Base-by-base conservation (phyloP, 2,113 vertebrate species). In the Spea multiplicata region DNA sequence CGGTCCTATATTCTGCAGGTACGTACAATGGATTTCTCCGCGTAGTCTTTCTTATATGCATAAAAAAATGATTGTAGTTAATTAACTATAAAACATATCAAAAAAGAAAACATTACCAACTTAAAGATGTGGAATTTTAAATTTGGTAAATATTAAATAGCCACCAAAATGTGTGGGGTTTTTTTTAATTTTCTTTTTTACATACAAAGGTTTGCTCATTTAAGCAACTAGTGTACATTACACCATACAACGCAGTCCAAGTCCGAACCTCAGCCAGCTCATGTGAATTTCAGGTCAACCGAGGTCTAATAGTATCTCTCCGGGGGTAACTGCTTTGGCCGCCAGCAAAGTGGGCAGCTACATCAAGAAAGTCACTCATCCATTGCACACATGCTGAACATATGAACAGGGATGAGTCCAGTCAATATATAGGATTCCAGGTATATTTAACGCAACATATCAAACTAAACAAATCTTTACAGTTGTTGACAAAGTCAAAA, bases 341-440 rank as follows among this genome's bases (percentile, higher is more conserved):
- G 85, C 86, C 83, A 84, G 85, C 83, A 82, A 86, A 88, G 83
- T 86, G 87, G 84, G 84, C 84, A 86, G 84, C 82, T 83, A 85
- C 48, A 79, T 88, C 88, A 75, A 80, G 83, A 85, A 88, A 88
- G 84, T 87, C 91, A 88, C n/a, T 85, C 84, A 86, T 82, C 88
- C 89, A 89, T 84, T 85, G 86, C 85, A 88, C 85, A 84, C 82
- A 76, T 82, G 84, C 84, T 89, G 88, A 91, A 90, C 86, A 85
- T 84, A 87, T 84, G 83, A 83, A 83, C 83, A 88, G 88, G 87
- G 65, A 13, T 85, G 85, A 88, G 84, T 87, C 66, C 73, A 89
- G 92, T 93, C 92, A 91, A 93, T 92, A 88, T 79, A 55, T 0
- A 88, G 84, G 86, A 86, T 84, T 82, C 75, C 84, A 86, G 80